Conservation (phyloP, 2,797 vertebrate genomes). For the Meda fulgida region DNA sequence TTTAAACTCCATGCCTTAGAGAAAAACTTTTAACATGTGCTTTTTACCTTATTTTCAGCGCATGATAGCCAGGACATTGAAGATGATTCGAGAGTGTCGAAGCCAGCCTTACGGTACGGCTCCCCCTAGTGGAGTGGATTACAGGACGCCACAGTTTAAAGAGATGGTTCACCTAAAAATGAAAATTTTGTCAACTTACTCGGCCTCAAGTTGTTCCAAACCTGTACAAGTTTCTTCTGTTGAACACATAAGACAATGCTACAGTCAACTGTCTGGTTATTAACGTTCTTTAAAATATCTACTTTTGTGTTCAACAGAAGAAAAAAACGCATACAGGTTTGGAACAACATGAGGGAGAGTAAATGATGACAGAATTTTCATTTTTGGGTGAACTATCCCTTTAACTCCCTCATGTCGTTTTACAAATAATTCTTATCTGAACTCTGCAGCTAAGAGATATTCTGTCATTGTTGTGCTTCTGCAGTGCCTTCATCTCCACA, state of each 20-base stretch:
- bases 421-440: not conserved
- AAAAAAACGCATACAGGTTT: too few species aligned
- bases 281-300: too few species aligned
- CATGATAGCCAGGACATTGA: conserved; percentile 90
- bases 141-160: not conserved
- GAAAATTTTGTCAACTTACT: too few species aligned
- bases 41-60: conserved; percentile 74
- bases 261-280: too few species aligned
- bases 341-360: too few species aligned
- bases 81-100: conserved; percentile 85
- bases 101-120: conserved; percentile 84
- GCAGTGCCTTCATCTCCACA: conserved; percentile 89
- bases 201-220: too few species aligned
- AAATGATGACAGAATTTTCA: too few species aligned
- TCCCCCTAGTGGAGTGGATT: conserved; percentile 73
- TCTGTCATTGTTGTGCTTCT: not conserved
- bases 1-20: not conserved
- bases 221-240: too few species aligned
- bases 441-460: not conserved
- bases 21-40: not conserved
- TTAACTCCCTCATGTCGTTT: not conserved
- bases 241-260: too few species aligned
- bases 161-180: too few species aligned
- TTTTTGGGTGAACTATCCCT: too few species aligned
- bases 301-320: too few species aligned